phyloP scores from a whole-genome alignment of 2,113 vertebrate species.

The Myrmophylax atrothorax region DNA sequence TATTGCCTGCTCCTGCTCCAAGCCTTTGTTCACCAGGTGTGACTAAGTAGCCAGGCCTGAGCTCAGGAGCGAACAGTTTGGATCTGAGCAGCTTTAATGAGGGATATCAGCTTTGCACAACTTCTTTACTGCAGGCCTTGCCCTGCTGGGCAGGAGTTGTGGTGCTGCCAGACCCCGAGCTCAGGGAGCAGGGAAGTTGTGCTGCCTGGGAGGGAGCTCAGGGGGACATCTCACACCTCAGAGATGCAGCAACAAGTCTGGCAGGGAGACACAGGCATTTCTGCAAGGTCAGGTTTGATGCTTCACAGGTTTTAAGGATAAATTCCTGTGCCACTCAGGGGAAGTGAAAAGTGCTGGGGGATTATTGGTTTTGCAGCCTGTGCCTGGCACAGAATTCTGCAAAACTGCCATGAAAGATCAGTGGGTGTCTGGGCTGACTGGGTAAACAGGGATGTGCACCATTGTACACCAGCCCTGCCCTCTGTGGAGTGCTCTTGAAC shows the following conservation, averaged over 20 bases:
- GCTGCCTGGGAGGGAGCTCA: not conserved
- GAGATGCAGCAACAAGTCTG: not conserved
- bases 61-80: not conserved
- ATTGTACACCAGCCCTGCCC: not conserved
- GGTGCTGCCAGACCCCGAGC: not conserved
- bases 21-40: slow-evolving; percentile 52
- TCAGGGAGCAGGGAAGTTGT: not conserved
- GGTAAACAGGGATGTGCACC: slow-evolving; percentile 53
- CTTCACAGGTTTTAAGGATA: slow-evolving; percentile 26
- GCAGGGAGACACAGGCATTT: not conserved
- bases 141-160: not conserved
- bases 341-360: not conserved
- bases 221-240: not conserved
- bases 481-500: slow-evolving; percentile 17
- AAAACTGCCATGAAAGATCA: slow-evolving; percentile 50
- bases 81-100: slow-evolving; percentile 34
- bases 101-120: slow-evolving; percentile 14
- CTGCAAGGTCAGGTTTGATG: slow-evolving; percentile 63
- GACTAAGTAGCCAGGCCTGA: slow-evolving; percentile 30
- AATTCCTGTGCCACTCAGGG: slow-evolving; percentile 9
- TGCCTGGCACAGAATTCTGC: slow-evolving; percentile 54
- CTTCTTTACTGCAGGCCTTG: not conserved
- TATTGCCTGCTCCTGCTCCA: not conserved
- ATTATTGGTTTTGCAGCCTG: slow-evolving; percentile 20
- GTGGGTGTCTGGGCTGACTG: slow-evolving; percentile 40